Conservation (phyloP, 2,888 invertebrate species). For the Cataglyphis cursor region DNA sequence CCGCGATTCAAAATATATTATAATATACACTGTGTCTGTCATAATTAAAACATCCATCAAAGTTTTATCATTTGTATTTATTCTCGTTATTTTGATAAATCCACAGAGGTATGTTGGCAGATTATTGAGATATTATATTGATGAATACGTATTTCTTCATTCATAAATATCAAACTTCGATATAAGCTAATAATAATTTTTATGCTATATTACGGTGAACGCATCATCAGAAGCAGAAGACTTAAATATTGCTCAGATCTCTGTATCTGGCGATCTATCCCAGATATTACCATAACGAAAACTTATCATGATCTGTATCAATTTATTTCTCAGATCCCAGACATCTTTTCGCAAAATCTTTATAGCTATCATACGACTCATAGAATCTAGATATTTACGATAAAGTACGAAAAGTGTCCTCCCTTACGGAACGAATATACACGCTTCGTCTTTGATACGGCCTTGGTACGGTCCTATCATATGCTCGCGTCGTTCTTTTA, state of each 20-base stretch:
- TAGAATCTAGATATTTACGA: not conserved
- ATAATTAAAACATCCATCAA: not conserved
- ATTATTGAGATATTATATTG: not conserved
- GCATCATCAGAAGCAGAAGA: not conserved
- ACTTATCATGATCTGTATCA: not conserved
- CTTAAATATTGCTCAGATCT: not conserved
- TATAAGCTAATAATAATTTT: not conserved
- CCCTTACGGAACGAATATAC: not conserved
- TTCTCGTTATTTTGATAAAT: not conserved
- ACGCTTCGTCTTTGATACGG: slow-evolving; percentile 1
- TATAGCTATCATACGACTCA: not conserved
- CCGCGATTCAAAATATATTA: not conserved
- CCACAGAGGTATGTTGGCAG: not conserved
- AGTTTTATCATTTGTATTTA: not conserved
- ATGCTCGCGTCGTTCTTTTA: slow-evolving; percentile 25
- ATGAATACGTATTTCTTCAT: not conserved
- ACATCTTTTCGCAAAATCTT: not conserved
- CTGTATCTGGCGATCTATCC: not conserved
- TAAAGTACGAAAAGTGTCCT: not conserved
- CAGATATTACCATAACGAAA: not conserved
- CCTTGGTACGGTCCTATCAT: not conserved
- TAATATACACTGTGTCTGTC: not conserved
- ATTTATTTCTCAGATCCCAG: slow-evolving; percentile 12
- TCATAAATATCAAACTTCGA: not conserved
- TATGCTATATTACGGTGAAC: not conserved